Conservation (phyloP, 2,797 vertebrate genomes). For the Urocyon cinereoargenteus region DNA sequence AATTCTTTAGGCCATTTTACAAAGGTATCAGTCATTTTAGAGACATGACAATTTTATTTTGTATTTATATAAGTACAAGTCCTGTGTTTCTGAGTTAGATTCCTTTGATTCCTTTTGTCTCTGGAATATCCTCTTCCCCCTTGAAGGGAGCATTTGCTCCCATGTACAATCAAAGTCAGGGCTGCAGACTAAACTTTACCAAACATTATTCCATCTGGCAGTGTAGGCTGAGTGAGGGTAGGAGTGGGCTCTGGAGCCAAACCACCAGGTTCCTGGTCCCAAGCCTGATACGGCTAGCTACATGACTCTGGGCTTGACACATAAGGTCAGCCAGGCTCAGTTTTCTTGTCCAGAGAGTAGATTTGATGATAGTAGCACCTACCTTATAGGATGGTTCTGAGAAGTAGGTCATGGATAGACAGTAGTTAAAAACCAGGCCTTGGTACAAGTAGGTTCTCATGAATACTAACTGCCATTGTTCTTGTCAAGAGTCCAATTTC, state of each 20-base stretch:
- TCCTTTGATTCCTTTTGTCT: not conserved
- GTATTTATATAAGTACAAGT: not conserved
- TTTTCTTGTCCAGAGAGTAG: not conserved
- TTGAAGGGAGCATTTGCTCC: not conserved
- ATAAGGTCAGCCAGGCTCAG: not conserved
- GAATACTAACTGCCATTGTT: not conserved
- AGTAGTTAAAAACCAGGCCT: not conserved
- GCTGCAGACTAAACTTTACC: not conserved
- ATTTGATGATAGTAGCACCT: not conserved
- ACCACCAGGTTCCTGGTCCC: not conserved
- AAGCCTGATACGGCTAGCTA: not conserved
- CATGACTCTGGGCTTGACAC: not conserved
- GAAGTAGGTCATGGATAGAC: not conserved
- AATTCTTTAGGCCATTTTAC: not conserved
- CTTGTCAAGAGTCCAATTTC: not conserved
- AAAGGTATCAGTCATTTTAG: not conserved
- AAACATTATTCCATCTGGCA: not conserved
- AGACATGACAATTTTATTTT: not conserved
- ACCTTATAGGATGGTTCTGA: not conserved
- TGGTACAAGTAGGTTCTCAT: not conserved
- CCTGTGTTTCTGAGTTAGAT: not conserved
- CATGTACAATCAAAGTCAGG: not conserved
- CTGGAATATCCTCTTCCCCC: not conserved
- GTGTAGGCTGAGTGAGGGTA: not conserved
- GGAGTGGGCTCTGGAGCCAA: not conserved